Conservation (phyloP, 1,140 invertebrate genomes). For the Drosophila dunni region DNA sequence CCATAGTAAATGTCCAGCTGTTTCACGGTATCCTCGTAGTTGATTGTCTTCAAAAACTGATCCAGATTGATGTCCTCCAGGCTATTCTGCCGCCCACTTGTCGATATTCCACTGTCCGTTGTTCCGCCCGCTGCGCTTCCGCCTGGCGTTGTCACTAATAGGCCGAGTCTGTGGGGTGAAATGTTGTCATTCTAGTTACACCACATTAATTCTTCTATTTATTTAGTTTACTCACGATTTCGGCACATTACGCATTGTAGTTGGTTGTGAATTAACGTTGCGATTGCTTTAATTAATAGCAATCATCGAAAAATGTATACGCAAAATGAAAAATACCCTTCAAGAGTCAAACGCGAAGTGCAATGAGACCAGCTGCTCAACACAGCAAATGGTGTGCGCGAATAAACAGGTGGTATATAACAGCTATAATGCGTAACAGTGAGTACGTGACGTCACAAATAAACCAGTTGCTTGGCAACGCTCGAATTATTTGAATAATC, state of each 20-base stretch:
- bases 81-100: conserved; percentile 86
- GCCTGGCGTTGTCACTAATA: conserved; percentile 74
- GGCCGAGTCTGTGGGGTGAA: conserved; percentile 59
- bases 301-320: conserved; percentile 59
- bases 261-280: conserved; percentile 35
- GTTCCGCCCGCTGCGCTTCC: conserved; percentile 61
- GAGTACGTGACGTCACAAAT: conserved; percentile 20
- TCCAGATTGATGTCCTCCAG: conserved; percentile 90
- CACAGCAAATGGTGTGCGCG: conserved; percentile 1
- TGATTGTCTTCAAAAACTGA: conserved; percentile 92
- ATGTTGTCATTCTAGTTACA: background rate
- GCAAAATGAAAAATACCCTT: conserved; percentile 58
- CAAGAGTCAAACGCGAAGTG: conserved; percentile 72
- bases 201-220: background rate
- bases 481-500: background rate
- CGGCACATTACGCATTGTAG: conserved; percentile 76
- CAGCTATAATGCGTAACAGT: background rate
- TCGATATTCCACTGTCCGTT: conserved; percentile 50
- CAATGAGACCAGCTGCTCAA: conserved; percentile 47
- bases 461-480: background rate
- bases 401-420: conserved; percentile 7
- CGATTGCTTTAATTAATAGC: conserved; percentile 42
- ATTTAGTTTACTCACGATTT: conserved; percentile 63
- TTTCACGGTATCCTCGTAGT: conserved; percentile 95
- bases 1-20: conserved; percentile 97